These are phyloP conservation scores for Molorchus minor DNA, from an alignment of 2,888 invertebrate species.

Conservation along the genomic window DNA sequence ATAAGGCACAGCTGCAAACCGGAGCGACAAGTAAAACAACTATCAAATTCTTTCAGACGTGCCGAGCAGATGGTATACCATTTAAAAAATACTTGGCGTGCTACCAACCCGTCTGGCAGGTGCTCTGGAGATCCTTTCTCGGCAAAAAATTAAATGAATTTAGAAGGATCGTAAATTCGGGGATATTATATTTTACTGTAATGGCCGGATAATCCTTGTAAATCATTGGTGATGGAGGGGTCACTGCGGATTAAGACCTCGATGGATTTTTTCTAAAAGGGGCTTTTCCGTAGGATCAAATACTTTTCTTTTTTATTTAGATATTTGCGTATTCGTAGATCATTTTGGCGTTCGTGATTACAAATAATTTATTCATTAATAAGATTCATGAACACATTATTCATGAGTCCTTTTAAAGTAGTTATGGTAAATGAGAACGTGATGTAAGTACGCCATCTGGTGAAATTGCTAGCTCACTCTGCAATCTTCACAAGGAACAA, in stretches of 20 bases:
- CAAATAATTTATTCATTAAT: no score
- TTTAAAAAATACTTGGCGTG: constrained; percentile 14
- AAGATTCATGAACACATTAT: no score
- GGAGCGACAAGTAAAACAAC: constrained; percentile 2
- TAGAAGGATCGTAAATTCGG: constrained; percentile 5
- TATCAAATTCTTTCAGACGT: constrained; percentile 3
- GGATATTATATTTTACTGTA: not conserved
- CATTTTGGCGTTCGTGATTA: no score
- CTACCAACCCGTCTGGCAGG: constrained; percentile 13
- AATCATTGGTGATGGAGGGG: not conserved
- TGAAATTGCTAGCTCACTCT: no score
- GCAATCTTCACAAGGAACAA: no score
- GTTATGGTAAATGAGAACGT: no score
- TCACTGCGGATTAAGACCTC: not conserved
- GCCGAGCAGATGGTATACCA: constrained; percentile 7
- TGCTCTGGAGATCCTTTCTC: constrained; percentile 11
- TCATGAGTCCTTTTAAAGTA: not conserved
- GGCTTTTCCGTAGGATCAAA: not conserved
- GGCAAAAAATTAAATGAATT: constrained; percentile 16
- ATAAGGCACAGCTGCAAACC: constrained; percentile 5
- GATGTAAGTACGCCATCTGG: no score
- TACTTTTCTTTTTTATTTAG: no score
- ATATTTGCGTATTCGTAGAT: no score
- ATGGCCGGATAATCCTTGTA: constrained; percentile 3
- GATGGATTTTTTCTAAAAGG: not conserved